These are phyloP conservation scores for Lordiphosa mommai DNA, from an alignment of 1,140 invertebrate genomes.

Conservation along the genomic window DNA sequence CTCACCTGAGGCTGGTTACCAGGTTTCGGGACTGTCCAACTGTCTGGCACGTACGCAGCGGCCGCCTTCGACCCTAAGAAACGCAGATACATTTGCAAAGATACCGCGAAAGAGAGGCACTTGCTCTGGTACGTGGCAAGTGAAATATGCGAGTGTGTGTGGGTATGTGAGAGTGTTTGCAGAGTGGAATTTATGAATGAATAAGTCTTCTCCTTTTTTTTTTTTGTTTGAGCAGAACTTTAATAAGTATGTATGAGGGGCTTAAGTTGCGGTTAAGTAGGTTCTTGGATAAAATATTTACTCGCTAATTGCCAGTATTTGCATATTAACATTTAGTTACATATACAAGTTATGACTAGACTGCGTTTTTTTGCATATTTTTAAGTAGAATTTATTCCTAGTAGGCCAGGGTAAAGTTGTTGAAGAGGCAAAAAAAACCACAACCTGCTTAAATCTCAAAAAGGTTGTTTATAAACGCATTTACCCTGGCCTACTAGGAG, in stretches of 20 bases:
- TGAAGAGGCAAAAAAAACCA: too few species aligned
- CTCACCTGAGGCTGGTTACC: slow-evolving; percentile 43
- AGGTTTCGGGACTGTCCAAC: not conserved
- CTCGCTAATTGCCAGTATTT: too few species aligned
- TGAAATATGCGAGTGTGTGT: slow-evolving; percentile 29
- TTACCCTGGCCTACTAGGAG: too few species aligned
- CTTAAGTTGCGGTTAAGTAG: slow-evolving; percentile 5
- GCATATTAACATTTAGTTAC: too few species aligned
- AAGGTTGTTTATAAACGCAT: too few species aligned
- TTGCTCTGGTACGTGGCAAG: slow-evolving; percentile 54
- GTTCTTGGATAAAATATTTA: not conserved
- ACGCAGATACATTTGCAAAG: slow-evolving; percentile 32
- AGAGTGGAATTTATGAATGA: slow-evolving; percentile 66
- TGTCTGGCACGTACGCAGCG: slow-evolving; percentile 55
- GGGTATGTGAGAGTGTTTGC: slow-evolving; percentile 11
- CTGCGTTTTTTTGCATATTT: too few species aligned
- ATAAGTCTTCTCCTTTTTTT: too few species aligned
- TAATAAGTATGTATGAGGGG: slow-evolving; percentile 11
- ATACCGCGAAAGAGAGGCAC: slow-evolving; percentile 28
- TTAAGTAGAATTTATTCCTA: too few species aligned
- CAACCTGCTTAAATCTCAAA: too few species aligned
- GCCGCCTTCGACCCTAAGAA: slow-evolving; percentile 20
- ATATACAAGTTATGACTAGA: too few species aligned
- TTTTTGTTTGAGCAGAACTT: too few species aligned
- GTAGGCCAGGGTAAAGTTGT: too few species aligned